phyloP scores from a whole-genome alignment of 2,113 vertebrate species.

The Synchiropus splendidus region DNA sequence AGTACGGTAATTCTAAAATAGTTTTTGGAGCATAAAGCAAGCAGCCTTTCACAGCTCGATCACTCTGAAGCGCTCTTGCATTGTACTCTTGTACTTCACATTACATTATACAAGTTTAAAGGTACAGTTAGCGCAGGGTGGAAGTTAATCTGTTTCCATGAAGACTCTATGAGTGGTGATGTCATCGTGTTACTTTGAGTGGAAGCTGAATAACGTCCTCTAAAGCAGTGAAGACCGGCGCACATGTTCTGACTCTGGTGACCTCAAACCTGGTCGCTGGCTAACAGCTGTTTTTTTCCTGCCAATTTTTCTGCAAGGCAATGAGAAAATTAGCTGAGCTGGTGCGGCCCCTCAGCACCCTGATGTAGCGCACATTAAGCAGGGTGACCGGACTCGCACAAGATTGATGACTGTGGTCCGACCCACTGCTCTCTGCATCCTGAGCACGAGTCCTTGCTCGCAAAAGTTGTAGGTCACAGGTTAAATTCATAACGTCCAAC shows the following conservation, averaged over 20 bases:
- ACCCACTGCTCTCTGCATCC: constrained; percentile 10
- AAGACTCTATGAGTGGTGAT: too few relatives aligned
- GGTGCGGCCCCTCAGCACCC: constrained; percentile 19
- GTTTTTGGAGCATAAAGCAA: too few relatives aligned
- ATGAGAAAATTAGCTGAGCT: constrained; percentile 42
- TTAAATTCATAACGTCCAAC: constrained; percentile 9
- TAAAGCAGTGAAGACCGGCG: too few relatives aligned
- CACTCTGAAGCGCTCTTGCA: too few relatives aligned
- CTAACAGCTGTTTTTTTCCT: constrained; percentile 36
- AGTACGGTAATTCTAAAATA: too few relatives aligned
- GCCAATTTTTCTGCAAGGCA: constrained; percentile 44
- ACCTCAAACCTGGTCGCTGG: constrained; percentile 26
- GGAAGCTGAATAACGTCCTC: too few relatives aligned
- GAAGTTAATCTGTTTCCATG: too few relatives aligned
- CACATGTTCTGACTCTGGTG: constrained; percentile 1
- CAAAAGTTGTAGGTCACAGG: constrained; percentile 15
- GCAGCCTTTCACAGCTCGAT: too few relatives aligned
- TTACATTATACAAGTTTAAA: too few relatives aligned
- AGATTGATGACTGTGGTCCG: constrained; percentile 39
- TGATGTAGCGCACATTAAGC: constrained; percentile 29
- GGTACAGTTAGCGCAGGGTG: too few relatives aligned
- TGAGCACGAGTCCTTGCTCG: constrained; percentile 12
- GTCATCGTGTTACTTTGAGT: too few relatives aligned
- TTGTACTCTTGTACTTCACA: too few relatives aligned
- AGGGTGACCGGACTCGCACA: constrained; percentile 10